Evolutionary conservation across 2,888 invertebrate species (phyloP).

Genomic region (Rutpela maculata): DNA sequence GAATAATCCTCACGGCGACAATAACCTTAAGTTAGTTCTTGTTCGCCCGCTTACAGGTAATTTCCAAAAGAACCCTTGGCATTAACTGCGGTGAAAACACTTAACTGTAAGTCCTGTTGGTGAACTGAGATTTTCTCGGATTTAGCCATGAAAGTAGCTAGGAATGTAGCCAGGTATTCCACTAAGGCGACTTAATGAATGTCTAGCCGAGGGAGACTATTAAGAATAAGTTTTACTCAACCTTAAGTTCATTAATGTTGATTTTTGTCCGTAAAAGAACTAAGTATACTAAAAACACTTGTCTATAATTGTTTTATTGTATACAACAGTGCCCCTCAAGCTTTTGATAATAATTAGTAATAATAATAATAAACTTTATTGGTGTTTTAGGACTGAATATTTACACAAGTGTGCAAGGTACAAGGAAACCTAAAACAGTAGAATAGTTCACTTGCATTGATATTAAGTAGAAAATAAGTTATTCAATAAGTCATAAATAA

Average conservation of each 20-base stretch:
- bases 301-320: no score
- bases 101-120: conserved; percentile 1
- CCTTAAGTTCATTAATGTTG: neutral
- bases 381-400: no score
- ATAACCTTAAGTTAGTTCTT: conserved; percentile 39
- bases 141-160: conserved; percentile 1
- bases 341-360: no score
- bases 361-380: no score
- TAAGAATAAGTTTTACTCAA: neutral
- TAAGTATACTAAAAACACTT: no score
- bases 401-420: no score
- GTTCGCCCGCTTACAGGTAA: conserved; percentile 20
- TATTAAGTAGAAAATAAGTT: no score
- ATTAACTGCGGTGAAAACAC: conserved; percentile 15
- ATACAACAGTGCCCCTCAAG: no score
- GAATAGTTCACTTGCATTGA: no score
- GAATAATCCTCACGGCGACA: conserved; percentile 26
- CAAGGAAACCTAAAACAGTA: no score
- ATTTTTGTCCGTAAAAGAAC: no score
- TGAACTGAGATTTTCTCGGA: conserved; percentile 11
- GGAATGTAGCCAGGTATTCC: neutral
- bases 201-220: neutral
- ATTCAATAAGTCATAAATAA: no score
- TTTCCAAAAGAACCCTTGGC: conserved; percentile 15
- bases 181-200: neutral